A percentile compares a stretch with the other conserved stretches of the same genome.
These are phyloP conservation scores for Drosophila mayaguana DNA, from an alignment of 2,888 invertebrate species.

Conservation along the genomic window DNA sequence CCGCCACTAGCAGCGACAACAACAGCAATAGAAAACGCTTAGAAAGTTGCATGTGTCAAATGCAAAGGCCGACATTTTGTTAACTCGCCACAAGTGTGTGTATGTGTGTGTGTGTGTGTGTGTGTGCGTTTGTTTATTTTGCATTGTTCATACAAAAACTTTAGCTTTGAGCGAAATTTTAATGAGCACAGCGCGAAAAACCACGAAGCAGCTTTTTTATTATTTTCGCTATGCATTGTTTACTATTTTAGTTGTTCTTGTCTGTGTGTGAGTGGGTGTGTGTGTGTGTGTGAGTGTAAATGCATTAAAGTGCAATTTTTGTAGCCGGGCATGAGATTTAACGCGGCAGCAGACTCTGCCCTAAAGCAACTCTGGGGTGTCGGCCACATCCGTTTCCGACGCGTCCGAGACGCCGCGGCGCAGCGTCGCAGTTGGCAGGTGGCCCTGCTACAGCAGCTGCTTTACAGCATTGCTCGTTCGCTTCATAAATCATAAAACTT, in stretches of 20 bases:
- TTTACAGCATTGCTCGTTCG: conserved; percentile 52
- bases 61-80: conserved; percentile 50
- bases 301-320: conserved; percentile 80
- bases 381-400: conserved; percentile 62
- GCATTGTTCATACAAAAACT: conserved; percentile 56
- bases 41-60: conserved; percentile 65
- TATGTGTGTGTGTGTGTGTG: conserved; percentile 2
- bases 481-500: conserved; percentile 81
- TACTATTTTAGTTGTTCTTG: conserved; percentile 45
- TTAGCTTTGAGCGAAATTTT: conserved; percentile 66
- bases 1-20: conserved; percentile 29
- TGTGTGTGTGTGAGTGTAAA: conserved; percentile 24
- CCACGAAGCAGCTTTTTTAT: conserved; percentile 72
- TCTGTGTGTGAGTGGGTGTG: conserved; percentile 4
- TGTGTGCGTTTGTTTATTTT: conserved; percentile 12
- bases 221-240: conserved; percentile 65
- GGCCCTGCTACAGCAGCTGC: conserved; percentile 44
- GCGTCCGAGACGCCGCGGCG: conserved; percentile 33
- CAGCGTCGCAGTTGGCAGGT: background rate
- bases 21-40: conserved; percentile 44
- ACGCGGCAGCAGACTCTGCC: conserved; percentile 20
- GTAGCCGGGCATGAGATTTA: conserved; percentile 63
- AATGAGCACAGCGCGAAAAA: conserved; percentile 67
- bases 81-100: conserved; percentile 13
- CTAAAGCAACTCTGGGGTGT: conserved; percentile 42